These are phyloP conservation scores for Megaceryle alcyon DNA, from an alignment of 2,797 vertebrate genomes.

Conservation along the genomic window DNA sequence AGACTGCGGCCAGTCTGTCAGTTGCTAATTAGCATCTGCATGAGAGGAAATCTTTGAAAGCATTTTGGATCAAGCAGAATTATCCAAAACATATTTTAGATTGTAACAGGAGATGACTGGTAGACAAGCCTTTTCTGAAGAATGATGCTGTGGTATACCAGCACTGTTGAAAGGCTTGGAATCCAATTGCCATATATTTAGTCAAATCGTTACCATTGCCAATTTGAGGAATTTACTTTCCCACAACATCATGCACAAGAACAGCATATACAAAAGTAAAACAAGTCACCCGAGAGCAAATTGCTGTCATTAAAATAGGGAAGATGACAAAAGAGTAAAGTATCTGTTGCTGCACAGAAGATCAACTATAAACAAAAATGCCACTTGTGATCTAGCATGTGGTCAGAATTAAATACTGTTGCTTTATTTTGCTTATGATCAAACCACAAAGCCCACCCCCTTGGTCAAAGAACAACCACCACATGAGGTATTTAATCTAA, in stretches of 20 bases:
- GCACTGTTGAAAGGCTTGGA: neutral
- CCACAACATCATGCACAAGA: conserved; percentile 7
- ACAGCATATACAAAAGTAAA: conserved; percentile 2
- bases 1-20: neutral
- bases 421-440: neutral
- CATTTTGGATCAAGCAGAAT: neutral
- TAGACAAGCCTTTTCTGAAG: conserved; percentile 16
- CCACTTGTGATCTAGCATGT: neutral
- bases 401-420: neutral
- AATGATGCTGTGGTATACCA: neutral
- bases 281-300: conserved; percentile 49
- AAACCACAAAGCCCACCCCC: neutral
- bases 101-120: neutral
- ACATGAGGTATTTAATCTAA: neutral
- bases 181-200: conserved; percentile 21
- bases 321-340: conserved; percentile 47
- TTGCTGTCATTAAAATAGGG: conserved; percentile 27
- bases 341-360: neutral
- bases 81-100: neutral
- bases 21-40: neutral
- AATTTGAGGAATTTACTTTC: neutral
- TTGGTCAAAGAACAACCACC: neutral
- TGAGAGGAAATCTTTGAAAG: neutral
- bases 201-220: neutral
- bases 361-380: conserved; percentile 4